Conservation (phyloP, 2,797 vertebrate genomes). For the Eulemur coronatus region DNA sequence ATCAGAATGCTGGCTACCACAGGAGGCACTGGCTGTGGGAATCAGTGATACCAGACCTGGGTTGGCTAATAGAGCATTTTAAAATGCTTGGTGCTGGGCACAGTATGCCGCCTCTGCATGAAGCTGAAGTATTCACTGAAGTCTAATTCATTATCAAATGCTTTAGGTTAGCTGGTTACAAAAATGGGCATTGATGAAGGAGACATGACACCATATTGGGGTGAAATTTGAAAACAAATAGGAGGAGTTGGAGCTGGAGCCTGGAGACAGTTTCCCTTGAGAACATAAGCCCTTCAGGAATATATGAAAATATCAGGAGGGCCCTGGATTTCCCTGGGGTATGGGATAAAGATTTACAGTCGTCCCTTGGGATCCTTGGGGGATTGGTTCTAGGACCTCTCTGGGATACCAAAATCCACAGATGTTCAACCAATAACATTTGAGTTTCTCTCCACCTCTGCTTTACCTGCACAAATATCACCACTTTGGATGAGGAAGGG, state of each 20-base stretch:
- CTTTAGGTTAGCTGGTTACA: neutral
- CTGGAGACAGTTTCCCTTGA: neutral
- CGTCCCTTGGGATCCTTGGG: neutral
- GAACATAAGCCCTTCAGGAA: neutral
- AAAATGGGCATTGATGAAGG: neutral
- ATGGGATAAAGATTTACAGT: neutral
- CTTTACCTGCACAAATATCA: slow-evolving; percentile 41
- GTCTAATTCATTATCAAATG: neutral
- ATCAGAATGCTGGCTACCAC: neutral
- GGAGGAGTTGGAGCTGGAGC: neutral
- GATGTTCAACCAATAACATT: neutral
- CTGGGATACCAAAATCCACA: neutral
- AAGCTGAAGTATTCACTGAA: neutral
- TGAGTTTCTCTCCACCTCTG: neutral
- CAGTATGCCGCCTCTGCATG: too few species aligned
- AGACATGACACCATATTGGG: too few species aligned
- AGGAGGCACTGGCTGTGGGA: neutral
- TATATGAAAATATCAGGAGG: neutral
- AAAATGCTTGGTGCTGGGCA: neutral
- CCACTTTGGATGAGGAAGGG: neutral
- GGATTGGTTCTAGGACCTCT: neutral
- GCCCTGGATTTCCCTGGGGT: neutral
- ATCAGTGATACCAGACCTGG: neutral
- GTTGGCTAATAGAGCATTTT: neutral
- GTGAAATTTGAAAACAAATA: neutral